Evolutionary conservation across 2,888 invertebrate genomes (phyloP).

Genomic region (Cryptosula pallasiana): DNA sequence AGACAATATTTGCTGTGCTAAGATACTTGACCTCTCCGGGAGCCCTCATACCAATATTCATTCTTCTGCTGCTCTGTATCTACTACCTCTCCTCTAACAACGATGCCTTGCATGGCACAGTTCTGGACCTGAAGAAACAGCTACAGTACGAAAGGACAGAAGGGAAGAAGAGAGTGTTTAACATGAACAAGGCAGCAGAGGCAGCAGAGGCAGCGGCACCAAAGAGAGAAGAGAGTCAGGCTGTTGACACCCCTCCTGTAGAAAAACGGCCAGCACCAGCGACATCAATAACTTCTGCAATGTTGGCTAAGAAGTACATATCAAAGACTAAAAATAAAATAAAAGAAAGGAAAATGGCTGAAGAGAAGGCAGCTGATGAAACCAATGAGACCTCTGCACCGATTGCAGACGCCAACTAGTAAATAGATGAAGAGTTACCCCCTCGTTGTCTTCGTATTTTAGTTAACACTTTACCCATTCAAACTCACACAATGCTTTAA

Average conservation of each 20-base stretch:
- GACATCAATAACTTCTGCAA: background rate
- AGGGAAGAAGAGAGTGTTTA: slow-evolving; percentile 86
- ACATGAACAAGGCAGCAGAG: slow-evolving; percentile 55
- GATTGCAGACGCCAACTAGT: too few species aligned
- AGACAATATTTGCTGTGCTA: slow-evolving; percentile 56
- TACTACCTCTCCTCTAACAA: slow-evolving; percentile 88
- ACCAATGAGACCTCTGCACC: too few species aligned
- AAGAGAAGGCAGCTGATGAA: too few species aligned
- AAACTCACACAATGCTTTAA: too few species aligned
- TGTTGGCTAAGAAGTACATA: slow-evolving; percentile 2
- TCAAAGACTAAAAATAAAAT: background rate
- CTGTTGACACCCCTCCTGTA: background rate
- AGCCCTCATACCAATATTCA: slow-evolving; percentile 82
- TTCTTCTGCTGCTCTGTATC: slow-evolving; percentile 81
- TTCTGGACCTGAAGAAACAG: slow-evolving; percentile 73
- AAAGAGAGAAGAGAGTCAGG: background rate
- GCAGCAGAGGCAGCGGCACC: background rate
- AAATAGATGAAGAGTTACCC: too few species aligned
- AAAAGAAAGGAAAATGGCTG: background rate
- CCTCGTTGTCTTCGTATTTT: too few species aligned
- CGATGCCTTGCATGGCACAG: slow-evolving; percentile 82
- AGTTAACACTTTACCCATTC: too few species aligned
- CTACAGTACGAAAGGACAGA: slow-evolving; percentile 79
- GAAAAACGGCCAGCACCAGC: background rate
- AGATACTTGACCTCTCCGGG: slow-evolving; percentile 89